Conservation (phyloP, 2,888 invertebrate genomes). For the Gerris lacustris region DNA sequence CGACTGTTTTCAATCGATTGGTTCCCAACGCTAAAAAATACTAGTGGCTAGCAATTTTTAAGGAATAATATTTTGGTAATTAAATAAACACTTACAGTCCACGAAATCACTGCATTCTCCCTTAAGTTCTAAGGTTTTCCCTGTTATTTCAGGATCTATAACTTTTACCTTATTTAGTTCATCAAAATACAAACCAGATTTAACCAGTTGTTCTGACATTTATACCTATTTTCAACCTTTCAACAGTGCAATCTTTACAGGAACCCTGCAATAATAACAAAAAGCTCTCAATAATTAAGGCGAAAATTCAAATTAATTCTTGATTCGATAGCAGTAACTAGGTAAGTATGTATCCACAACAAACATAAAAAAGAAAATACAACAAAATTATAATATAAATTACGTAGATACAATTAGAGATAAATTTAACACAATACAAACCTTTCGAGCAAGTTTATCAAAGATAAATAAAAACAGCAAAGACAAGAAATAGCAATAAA, state of each 20-base stretch:
- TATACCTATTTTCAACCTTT: constrained; percentile 22
- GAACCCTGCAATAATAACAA: background rate
- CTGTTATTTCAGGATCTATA: constrained; percentile 61
- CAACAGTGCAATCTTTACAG: constrained; percentile 11
- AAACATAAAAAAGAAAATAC: no score
- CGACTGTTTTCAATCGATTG: no score
- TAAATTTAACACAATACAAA: background rate
- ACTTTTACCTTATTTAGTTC: constrained; percentile 72
- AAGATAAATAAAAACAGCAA: constrained; percentile 8
- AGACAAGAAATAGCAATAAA: constrained; percentile 14
- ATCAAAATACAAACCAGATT: constrained; percentile 75
- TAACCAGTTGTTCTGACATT: constrained; percentile 61
- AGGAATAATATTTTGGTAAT: background rate
- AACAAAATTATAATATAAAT: no score
- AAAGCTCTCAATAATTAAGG: no score
- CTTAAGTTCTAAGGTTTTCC: constrained; percentile 68
- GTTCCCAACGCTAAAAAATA: no score
- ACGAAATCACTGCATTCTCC: constrained; percentile 78
- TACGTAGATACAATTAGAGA: no score
- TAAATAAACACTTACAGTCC: constrained; percentile 50
- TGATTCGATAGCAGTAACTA: no score
- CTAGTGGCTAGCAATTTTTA: no score
- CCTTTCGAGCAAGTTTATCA: background rate
- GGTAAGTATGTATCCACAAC: no score
- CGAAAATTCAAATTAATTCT: no score